Evolutionary conservation across 2,888 invertebrate species (phyloP).

Genomic region (Nemotelus pantherinus): DNA sequence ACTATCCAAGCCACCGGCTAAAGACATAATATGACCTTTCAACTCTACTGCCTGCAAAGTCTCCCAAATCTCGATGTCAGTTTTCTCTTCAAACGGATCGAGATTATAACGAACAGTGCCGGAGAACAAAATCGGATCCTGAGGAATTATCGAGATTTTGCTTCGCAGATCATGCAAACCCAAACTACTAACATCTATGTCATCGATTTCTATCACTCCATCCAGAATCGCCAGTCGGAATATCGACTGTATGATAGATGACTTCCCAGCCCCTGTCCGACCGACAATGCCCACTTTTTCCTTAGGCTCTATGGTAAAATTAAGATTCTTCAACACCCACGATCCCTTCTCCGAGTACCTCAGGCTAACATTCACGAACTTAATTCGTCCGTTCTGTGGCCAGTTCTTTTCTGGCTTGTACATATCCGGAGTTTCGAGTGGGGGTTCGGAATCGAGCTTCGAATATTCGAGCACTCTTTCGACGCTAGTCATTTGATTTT

Average conservation of each 20-base stretch:
- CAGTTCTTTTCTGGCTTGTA: constrained; percentile 68
- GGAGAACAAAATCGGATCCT: constrained; percentile 88
- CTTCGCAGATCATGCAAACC: constrained; percentile 81
- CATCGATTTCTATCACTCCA: constrained; percentile 81
- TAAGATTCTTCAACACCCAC: constrained; percentile 78
- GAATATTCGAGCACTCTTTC: constrained; percentile 86
- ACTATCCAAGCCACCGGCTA: constrained; percentile 70
- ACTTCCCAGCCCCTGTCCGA: constrained; percentile 89
- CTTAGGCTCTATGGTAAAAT: constrained; percentile 68
- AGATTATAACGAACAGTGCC: constrained; percentile 84
- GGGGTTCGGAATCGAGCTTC: constrained; percentile 72
- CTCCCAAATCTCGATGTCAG: constrained; percentile 80
- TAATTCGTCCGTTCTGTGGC: constrained; percentile 75
- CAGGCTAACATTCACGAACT: constrained; percentile 74
- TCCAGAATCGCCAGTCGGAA: constrained; percentile 84
- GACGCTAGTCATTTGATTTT: constrained; percentile 84
- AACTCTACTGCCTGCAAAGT: constrained; percentile 82
- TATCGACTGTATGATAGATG: constrained; percentile 82
- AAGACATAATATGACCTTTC: constrained; percentile 72
- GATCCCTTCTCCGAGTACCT: constrained; percentile 76
- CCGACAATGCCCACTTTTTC: constrained; percentile 85
- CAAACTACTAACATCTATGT: constrained; percentile 73
- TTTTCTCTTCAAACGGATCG: constrained; percentile 81
- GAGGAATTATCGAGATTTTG: constrained; percentile 91
- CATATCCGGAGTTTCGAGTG: constrained; percentile 65